Evolutionary conservation across 2,113 vertebrate genomes (phyloP), one percentile per base, ranked within the genome.

Genomic region (Helogale parvula): DNA sequence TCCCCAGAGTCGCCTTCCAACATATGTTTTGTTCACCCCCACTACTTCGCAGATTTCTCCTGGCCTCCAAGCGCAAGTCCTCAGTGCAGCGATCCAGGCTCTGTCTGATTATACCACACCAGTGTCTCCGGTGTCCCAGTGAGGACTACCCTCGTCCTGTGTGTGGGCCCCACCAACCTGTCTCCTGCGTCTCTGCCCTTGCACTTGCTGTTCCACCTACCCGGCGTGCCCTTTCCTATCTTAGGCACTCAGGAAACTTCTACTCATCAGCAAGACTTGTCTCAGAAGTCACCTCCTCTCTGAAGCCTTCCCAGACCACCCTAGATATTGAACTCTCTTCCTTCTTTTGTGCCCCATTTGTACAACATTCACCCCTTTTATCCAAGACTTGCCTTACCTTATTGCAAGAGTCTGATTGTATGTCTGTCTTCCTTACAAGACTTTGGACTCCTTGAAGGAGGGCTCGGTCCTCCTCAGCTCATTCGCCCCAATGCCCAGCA

Each of bases 201-300:
- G 79, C 47, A 66, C 31, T 6, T 33, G 29, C 86, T 38, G 8
- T 47, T 52, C 15, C 65, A 38, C 50, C 72, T 60, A 38, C 50
- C 79, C 52, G 92, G 52, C 41, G 11, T 23, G 16, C n/a, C 19
- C 38, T 57, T 85, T 88, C 35, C 63, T 86, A 3, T 88, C 68
- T 54, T 60, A 27, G 38, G 38, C 50, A 29, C 33, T 88, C 54
- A 33, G 41, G 84, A 95, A 72, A 66, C 85, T 76, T 92, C 82
- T 74, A n/a, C 16, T 96, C 19, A 68, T 65, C 41, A 41, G 54
- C 83, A 95, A 90, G 63, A 47, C 41, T 29, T 63, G 69, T 33
- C n/a, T 86, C 33, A 83, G 68, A 79, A 88, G 79, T 33, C 52
- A 41, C 91, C n/a, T 91, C 72, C 52, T 95, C 86, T 57, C 77